A percentile compares a stretch with the other conserved stretches of the same genome.
These are phyloP conservation scores for Vollenhovia emeryi DNA, from an alignment of 1,140 invertebrate species.

Conservation along the genomic window DNA sequence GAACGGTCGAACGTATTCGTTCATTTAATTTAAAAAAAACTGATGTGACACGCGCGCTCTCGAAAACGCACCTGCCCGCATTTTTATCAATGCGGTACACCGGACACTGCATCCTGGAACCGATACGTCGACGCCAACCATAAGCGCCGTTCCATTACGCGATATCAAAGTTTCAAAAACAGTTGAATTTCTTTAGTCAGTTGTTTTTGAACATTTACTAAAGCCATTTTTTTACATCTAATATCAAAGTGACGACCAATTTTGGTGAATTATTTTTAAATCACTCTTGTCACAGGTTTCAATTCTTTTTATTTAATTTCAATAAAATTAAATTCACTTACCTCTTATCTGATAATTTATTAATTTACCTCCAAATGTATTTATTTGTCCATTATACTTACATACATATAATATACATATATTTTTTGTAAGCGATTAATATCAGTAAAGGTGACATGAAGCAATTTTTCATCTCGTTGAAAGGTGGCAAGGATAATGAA, in stretches of 20 bases:
- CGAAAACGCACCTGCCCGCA: slow-evolving; percentile 15
- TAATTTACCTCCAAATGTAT: background rate
- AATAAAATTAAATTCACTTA: background rate
- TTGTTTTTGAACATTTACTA: no score
- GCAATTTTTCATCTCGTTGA: background rate
- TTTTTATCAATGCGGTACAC: slow-evolving; percentile 24
- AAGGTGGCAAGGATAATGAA: background rate
- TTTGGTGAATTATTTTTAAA: no score
- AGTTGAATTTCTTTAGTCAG: no score
- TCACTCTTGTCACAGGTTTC: no score
- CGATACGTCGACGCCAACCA: background rate
- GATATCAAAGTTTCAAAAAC: slow-evolving; percentile 23
- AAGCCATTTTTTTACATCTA: background rate
- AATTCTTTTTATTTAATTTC: no score
- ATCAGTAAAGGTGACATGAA: background rate
- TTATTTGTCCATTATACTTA: background rate
- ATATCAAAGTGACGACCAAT: background rate
- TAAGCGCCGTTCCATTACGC: slow-evolving; percentile 27
- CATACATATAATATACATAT: background rate
- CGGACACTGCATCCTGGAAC: background rate
- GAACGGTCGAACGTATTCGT: slow-evolving; percentile 12
- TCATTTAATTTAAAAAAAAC: slow-evolving; percentile 40
- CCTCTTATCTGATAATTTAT: background rate
- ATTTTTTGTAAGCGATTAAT: background rate
- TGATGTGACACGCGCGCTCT: background rate